These are phyloP conservation scores for Vanessa atalanta DNA, from an alignment of 1,140 invertebrate genomes.

Conservation along the genomic window DNA sequence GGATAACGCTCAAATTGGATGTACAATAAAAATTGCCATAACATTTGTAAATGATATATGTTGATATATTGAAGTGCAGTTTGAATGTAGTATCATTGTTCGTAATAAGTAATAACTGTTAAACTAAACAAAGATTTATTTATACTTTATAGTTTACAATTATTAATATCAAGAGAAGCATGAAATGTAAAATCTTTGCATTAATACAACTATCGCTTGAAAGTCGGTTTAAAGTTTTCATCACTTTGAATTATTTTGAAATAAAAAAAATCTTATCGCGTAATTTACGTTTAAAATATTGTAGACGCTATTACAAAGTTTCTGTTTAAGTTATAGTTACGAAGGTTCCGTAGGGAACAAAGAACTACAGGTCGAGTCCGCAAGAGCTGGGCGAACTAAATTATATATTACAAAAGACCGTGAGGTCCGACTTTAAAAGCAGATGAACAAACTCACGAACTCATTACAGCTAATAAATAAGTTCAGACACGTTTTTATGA, in stretches of 20 bases:
- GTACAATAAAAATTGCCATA: too few species aligned
- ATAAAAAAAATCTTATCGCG: neutral
- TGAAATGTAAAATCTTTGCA: too few species aligned
- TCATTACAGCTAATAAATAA: too few species aligned
- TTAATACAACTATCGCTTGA: neutral
- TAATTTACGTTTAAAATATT: conserved; percentile 18
- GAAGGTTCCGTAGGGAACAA: neutral
- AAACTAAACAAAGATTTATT: too few species aligned
- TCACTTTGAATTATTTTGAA: neutral
- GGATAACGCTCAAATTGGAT: too few species aligned
- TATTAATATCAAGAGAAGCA: too few species aligned
- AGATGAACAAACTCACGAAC: neutral
- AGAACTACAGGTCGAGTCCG: conserved; percentile 4
- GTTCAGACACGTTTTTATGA: too few species aligned
- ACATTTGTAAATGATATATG: too few species aligned
- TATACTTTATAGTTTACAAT: too few species aligned
- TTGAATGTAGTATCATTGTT: too few species aligned
- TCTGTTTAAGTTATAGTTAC: conserved; percentile 7
- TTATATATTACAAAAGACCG: conserved; percentile 16
- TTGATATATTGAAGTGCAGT: too few species aligned
- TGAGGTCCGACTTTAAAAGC: conserved; percentile 18
- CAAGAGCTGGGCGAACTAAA: conserved; percentile 14
- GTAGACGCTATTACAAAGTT: conserved; percentile 18
- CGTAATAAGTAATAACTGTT: too few species aligned
- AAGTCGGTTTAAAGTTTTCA: neutral